Percentiles rank a stretch among this genome's conserved stretches.
Conservation (phyloP, 2,888 invertebrate species). For the Frankliniella fusca region DNA sequence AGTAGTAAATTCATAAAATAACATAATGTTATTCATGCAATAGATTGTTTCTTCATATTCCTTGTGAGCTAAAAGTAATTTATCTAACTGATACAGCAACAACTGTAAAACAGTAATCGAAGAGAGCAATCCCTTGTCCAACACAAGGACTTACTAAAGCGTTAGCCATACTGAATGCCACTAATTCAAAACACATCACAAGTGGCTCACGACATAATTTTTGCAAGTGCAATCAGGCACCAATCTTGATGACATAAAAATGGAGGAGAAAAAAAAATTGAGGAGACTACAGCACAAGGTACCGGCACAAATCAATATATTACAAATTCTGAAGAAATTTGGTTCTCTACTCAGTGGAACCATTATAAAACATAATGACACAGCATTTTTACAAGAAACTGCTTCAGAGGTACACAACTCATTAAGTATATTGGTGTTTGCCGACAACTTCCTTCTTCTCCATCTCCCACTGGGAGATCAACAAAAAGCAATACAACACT, state of each 20-base stretch:
- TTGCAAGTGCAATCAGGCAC: not conserved
- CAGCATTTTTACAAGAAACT: too few species aligned
- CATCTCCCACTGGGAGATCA: not conserved
- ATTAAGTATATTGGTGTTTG: not conserved
- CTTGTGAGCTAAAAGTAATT: not conserved
- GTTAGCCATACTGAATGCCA: not conserved
- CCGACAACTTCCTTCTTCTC: not conserved
- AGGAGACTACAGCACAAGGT: not conserved
- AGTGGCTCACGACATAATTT: not conserved
- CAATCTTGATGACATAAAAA: not conserved
- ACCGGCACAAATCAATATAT: not conserved
- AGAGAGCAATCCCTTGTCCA: conserved; percentile 6
- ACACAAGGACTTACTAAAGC: not conserved
- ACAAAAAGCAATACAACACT: not conserved
- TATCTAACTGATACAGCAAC: not conserved
- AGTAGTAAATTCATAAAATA: not conserved
- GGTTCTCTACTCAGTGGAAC: not conserved
- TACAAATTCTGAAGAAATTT: not conserved
- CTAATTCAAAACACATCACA: not conserved
- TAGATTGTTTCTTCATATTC: not conserved
- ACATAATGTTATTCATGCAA: conserved; percentile 10
- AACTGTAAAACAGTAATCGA: not conserved
- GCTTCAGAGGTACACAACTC: not conserved
- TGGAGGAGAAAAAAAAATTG: not conserved
- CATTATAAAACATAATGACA: not conserved